Percentiles rank a stretch among this genome's conserved stretches.
Evolutionary conservation across 2,888 invertebrate species (phyloP).

Genomic region (Tetropium fuscum): DNA sequence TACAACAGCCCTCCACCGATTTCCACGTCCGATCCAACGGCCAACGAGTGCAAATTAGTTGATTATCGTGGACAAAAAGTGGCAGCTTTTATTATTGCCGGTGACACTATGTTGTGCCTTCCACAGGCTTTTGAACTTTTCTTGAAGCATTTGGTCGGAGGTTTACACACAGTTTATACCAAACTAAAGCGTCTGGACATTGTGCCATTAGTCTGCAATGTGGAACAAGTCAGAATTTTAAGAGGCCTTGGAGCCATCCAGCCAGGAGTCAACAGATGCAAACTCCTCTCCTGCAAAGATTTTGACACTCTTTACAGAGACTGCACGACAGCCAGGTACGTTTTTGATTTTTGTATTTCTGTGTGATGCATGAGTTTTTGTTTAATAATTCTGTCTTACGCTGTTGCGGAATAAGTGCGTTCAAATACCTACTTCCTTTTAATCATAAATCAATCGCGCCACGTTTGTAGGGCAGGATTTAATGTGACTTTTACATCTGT

Average conservation of each 20-base stretch:
- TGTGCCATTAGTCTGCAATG: slow-evolving; percentile 99
- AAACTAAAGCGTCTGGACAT: slow-evolving; percentile 99
- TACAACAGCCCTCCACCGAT: slow-evolving; percentile 94
- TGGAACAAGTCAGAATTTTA: slow-evolving; percentile 98
- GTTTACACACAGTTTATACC: slow-evolving; percentile 99
- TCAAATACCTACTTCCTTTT: not conserved
- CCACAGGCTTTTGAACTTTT: slow-evolving; percentile 99
- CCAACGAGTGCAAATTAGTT: slow-evolving; percentile 96
- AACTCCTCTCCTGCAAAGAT: slow-evolving; percentile 98
- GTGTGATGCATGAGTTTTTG: not conserved
- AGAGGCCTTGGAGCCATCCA: slow-evolving; percentile 99
- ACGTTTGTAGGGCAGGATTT: not conserved
- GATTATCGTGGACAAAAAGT: slow-evolving; percentile 98
- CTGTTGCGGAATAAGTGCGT: too few species aligned
- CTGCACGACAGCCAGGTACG: slow-evolving; percentile 99
- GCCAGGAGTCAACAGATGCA: slow-evolving; percentile 99
- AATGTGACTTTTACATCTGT: slow-evolving; percentile 37
- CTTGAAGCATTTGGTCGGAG: slow-evolving; percentile 98
- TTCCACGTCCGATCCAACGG: slow-evolving; percentile 91
- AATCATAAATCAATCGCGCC: not conserved
- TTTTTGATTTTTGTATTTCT: slow-evolving; percentile 58
- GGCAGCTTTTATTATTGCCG: slow-evolving; percentile 97
- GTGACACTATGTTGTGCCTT: slow-evolving; percentile 96
- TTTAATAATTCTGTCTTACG: not conserved
- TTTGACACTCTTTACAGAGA: slow-evolving; percentile 99